phyloP scores from a whole-genome alignment of 2,888 invertebrate species.

The Hermodice carunculata region DNA sequence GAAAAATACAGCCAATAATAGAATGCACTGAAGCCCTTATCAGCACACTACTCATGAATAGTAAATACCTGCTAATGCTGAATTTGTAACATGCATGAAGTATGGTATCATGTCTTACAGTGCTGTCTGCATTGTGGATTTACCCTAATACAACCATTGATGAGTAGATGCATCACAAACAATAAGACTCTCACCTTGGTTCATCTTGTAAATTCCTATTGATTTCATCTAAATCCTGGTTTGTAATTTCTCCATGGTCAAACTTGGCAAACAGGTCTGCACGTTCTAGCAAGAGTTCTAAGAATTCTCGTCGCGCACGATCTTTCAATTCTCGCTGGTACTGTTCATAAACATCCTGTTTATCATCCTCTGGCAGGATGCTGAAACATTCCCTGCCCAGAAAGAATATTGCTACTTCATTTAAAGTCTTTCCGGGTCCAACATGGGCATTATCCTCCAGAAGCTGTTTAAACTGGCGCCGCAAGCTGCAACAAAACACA shows the following conservation, averaged over 20 bases:
- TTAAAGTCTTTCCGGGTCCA: constrained; percentile 92
- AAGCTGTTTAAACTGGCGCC: constrained; percentile 92
- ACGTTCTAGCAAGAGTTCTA: constrained; percentile 92
- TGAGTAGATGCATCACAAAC: no score
- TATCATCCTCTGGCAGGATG: constrained; percentile 89
- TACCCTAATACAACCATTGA: no score
- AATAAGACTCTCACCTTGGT: constrained; percentile 83
- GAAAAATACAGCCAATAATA: no score
- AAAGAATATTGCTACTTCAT: constrained; percentile 86
- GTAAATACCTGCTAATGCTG: no score
- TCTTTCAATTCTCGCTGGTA: constrained; percentile 82
- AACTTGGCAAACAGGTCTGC: constrained; percentile 94
- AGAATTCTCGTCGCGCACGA: constrained; percentile 90
- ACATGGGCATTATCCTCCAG: constrained; percentile 95
- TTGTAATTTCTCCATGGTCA: constrained; percentile 89
- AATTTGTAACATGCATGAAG: no score
- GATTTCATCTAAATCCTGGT: constrained; percentile 94
- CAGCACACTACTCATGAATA: no score
- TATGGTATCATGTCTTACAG: no score
- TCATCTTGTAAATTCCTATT: constrained; percentile 93
- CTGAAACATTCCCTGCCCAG: constrained; percentile 96
- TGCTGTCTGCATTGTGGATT: no score
- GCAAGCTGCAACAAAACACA: constrained; percentile 77
- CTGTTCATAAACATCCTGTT: constrained; percentile 91
- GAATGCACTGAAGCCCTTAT: no score